phyloP scores from a whole-genome alignment of 2,888 invertebrate species.

The Diarsia dahlii region DNA sequence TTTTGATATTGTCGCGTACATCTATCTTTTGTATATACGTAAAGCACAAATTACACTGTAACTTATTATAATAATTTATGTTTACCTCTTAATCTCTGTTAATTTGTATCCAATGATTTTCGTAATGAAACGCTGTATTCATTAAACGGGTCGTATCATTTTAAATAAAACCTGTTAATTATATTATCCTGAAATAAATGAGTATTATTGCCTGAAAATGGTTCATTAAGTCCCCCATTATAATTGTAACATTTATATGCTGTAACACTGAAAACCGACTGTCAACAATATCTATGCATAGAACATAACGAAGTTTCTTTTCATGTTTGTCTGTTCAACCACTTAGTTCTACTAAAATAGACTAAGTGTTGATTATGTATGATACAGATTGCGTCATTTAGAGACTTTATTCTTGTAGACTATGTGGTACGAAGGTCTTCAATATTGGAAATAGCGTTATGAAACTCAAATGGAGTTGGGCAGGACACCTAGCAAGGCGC shows the following conservation, averaged over 20 bases:
- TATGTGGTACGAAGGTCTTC: no score
- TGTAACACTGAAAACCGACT: neutral
- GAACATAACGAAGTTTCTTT: neutral
- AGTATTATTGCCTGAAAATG: slow-evolving; percentile 43
- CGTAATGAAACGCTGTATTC: slow-evolving; percentile 79
- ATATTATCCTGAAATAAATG: slow-evolving; percentile 48
- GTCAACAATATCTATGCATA: neutral
- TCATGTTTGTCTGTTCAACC: neutral
- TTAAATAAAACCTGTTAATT: slow-evolving; percentile 59
- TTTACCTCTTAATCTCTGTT: slow-evolving; percentile 66
- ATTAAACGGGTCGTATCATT: slow-evolving; percentile 74
- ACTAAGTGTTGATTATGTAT: neutral
- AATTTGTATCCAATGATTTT: slow-evolving; percentile 78
- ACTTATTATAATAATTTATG: slow-evolving; percentile 65
- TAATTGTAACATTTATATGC: no score
- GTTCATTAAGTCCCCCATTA: slow-evolving; percentile 17
- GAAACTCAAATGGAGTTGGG: no score
- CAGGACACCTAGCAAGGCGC: no score
- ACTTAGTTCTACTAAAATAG: neutral
- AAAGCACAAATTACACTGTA: slow-evolving; percentile 67
- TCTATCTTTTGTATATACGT: slow-evolving; percentile 65
- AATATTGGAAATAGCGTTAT: no score
- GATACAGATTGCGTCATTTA: neutral
- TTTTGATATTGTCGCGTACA: slow-evolving; percentile 67
- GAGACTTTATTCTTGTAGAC: neutral